These are phyloP conservation scores for Argyresthia goedartella DNA, from an alignment of 2,888 invertebrate genomes.

Conservation along the genomic window DNA sequence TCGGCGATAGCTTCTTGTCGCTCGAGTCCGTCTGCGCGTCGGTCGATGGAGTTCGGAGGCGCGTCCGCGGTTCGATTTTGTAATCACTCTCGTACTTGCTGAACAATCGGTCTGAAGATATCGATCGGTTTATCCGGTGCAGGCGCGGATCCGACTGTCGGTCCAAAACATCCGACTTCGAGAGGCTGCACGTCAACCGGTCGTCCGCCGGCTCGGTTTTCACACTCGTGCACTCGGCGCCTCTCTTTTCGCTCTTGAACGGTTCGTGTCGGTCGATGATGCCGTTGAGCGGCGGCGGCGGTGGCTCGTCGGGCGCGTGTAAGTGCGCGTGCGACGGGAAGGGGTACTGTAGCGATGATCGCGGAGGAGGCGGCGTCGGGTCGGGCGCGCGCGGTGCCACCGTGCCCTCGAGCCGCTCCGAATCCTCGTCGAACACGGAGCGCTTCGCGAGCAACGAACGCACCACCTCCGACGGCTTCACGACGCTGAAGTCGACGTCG, in stretches of 20 bases:
- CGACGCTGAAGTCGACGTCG: conserved; percentile 82
- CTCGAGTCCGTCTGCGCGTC: conserved; percentile 24
- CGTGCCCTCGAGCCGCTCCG: conserved; percentile 91
- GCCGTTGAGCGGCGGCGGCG: conserved; percentile 3
- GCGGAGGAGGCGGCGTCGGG: conserved; percentile 32
- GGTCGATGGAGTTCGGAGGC: conserved; percentile 67
- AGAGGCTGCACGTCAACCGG: neutral
- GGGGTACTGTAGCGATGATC: conserved; percentile 79
- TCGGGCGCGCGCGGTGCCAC: conserved; percentile 88
- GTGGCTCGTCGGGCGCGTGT: conserved; percentile 6
- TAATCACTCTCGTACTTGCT: conserved; percentile 33
- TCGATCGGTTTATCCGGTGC: conserved; percentile 26
- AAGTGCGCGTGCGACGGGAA: conserved; percentile 2
- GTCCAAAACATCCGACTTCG: neutral
- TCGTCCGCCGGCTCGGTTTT: neutral
- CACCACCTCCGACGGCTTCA: conserved; percentile 94
- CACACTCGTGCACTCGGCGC: neutral
- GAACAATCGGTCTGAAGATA: conserved; percentile 22
- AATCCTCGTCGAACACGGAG: conserved; percentile 96
- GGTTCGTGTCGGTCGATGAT: neutral
- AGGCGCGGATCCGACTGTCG: neutral
- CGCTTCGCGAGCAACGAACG: conserved; percentile 92
- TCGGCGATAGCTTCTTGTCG: conserved; percentile 24
- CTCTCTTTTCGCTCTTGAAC: conserved; percentile 1
- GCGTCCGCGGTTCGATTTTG: conserved; percentile 36